These are phyloP conservation scores for Paracentrotus lividus DNA, from an alignment of 53 echinoderm and acorn worm genomes.

Conservation along the genomic window DNA sequence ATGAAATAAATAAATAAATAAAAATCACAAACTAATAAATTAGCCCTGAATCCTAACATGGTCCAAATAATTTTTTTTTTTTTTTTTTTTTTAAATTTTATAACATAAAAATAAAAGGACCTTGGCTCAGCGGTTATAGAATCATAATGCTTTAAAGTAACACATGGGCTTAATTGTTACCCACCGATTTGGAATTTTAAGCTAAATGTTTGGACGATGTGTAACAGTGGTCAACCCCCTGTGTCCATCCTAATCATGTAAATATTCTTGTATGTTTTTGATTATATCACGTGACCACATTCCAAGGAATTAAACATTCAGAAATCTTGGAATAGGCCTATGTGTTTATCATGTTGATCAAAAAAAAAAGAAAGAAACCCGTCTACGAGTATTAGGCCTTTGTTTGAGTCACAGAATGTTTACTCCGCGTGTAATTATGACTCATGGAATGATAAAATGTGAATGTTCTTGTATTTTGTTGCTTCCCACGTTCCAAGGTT, in stretches of 20 bases:
- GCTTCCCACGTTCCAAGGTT: too few species aligned
- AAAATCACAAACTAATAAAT: background rate
- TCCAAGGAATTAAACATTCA: background rate
- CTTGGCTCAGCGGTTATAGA: background rate
- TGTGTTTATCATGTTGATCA: too few species aligned
- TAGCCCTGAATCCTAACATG: background rate
- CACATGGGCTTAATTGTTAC: background rate
- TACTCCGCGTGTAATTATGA: background rate
- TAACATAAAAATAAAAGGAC: too few species aligned
- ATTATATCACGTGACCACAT: background rate
- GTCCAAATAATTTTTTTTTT: too few species aligned
- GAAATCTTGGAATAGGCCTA: background rate
- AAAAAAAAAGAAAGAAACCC: background rate
- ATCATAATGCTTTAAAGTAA: background rate
- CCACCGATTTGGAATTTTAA: background rate
- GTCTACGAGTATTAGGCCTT: too few species aligned
- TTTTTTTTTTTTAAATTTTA: too few species aligned
- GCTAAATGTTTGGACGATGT: background rate
- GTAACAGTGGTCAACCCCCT: background rate
- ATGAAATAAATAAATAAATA: too few species aligned
- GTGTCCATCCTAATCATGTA: background rate
- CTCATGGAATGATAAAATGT: background rate
- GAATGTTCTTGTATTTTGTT: too few species aligned
- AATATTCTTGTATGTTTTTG: background rate
- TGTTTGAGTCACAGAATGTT: background rate